Conservation (phyloP, 2,888 invertebrate species). For the Eupithecia insigniata region DNA sequence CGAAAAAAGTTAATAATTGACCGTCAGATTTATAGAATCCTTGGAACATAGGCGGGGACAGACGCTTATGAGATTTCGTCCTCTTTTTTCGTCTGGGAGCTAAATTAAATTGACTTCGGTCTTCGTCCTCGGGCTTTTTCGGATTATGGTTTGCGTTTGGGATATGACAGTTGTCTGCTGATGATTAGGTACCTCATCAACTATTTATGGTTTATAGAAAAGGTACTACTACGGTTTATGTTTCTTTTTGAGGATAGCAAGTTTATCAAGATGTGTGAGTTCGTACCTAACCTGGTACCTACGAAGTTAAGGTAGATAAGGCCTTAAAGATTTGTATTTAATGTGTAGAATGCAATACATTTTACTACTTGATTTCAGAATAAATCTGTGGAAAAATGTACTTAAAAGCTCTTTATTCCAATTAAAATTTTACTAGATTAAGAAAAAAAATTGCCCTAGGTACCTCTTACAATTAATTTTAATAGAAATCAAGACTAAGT, state of each 20-base stretch:
- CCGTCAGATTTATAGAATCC: slow-evolving; percentile 65
- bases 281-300: too few relatives aligned
- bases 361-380: too few relatives aligned
- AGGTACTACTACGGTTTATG: too few relatives aligned
- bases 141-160: slow-evolving; percentile 44
- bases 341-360: too few relatives aligned
- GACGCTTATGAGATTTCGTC: slow-evolving; percentile 65
- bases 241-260: too few relatives aligned
- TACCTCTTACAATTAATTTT: neutral
- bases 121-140: slow-evolving; percentile 47
- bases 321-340: too few relatives aligned
- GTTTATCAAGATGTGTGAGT: too few relatives aligned
- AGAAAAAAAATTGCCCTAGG: neutral
- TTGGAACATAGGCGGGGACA: slow-evolving; percentile 74
- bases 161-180: slow-evolving; percentile 52
- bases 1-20: slow-evolving; percentile 70
- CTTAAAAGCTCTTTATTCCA: too few relatives aligned
- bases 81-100: slow-evolving; percentile 75
- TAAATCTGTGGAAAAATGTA: too few relatives aligned
- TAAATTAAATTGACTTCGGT: slow-evolving; percentile 74
- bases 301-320: too few relatives aligned
- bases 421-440: neutral
- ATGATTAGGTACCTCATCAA: neutral
- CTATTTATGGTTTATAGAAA: too few relatives aligned
- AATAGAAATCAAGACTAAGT: neutral